Conservation (phyloP, 2,797 vertebrate species). For the Pygocentrus nattereri region DNA sequence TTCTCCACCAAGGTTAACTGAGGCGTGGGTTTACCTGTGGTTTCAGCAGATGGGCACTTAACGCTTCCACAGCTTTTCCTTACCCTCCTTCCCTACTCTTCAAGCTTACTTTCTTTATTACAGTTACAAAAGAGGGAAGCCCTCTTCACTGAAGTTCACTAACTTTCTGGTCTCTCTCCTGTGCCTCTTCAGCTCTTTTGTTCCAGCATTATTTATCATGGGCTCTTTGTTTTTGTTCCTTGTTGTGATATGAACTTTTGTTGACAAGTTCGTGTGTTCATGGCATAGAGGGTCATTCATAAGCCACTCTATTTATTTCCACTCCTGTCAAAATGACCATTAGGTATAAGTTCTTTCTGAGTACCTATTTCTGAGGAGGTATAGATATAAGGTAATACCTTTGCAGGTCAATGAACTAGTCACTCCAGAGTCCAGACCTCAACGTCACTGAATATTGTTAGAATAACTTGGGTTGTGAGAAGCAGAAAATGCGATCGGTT, state of each 20-base stretch:
- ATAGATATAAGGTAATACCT: too few species aligned
- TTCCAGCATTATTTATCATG: neutral
- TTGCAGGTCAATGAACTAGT: too few species aligned
- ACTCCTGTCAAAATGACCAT: too few species aligned
- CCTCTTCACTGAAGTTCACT: neutral
- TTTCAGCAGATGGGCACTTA: slow-evolving; percentile 43
- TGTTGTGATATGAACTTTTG: neutral
- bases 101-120: neutral
- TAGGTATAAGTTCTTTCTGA: too few species aligned
- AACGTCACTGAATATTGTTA: too few species aligned
- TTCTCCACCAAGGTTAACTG: slow-evolving; percentile 39
- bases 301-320: too few species aligned
- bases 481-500: too few species aligned
- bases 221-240: neutral
- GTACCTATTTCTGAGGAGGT: too few species aligned
- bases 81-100: neutral
- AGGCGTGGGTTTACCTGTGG: slow-evolving; percentile 43
- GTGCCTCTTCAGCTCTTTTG: neutral
- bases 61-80: slow-evolving; percentile 9
- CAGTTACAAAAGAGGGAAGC: too few species aligned
- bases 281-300: neutral
- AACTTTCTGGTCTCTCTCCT: neutral
- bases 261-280: neutral
- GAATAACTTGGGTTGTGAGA: too few species aligned
- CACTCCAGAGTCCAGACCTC: too few species aligned